These are phyloP conservation scores for Lamprotornis superbus DNA, from an alignment of 2,113 vertebrate genomes.

Conservation along the genomic window DNA sequence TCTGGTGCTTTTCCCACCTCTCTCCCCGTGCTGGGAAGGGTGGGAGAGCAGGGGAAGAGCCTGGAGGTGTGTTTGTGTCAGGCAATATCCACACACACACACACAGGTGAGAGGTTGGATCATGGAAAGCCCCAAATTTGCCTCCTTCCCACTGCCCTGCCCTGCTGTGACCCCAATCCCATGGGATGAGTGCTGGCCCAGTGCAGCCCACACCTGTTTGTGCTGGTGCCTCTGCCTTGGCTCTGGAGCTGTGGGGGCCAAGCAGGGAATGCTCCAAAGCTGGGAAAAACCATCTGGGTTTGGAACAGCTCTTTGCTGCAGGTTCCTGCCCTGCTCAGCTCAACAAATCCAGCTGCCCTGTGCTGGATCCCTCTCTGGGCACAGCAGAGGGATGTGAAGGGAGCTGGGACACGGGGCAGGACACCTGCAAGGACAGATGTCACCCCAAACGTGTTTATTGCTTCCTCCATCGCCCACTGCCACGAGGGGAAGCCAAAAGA, in stretches of 20 bases:
- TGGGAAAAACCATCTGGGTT: neutral
- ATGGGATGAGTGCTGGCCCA: neutral
- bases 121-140: neutral
- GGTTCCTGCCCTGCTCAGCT: neutral
- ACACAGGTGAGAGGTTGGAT: neutral
- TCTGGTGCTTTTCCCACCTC: neutral
- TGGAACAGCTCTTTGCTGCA: neutral
- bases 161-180: neutral
- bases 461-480: neutral
- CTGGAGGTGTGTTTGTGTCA: neutral
- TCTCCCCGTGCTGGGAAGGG: neutral
- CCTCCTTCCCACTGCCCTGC: neutral
- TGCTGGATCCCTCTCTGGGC: neutral
- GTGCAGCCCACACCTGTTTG: constrained; percentile 17
- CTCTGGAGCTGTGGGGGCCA: neutral
- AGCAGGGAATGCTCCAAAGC: neutral
- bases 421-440: neutral
- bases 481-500: neutral
- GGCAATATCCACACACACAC: neutral
- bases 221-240: constrained; percentile 18
- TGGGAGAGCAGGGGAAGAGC: neutral
- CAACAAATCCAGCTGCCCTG: neutral
- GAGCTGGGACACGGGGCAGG: neutral
- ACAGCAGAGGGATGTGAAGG: neutral
- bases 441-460: neutral